Evolutionary conservation across 2,113 vertebrate species (phyloP).

Genomic region (Cottus gobio): DNA sequence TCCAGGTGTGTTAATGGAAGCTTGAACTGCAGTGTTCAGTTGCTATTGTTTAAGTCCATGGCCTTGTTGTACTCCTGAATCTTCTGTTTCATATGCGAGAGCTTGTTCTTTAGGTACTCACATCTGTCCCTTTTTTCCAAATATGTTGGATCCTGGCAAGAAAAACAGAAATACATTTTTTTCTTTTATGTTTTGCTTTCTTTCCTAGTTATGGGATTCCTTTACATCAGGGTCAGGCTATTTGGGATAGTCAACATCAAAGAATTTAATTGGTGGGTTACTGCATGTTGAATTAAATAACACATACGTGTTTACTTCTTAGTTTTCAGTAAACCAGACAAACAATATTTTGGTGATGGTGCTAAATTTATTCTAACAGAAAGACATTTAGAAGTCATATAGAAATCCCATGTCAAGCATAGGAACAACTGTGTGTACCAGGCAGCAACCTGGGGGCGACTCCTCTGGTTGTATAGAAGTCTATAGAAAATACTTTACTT

Average conservation of each 20-base stretch:
- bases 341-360: neutral
- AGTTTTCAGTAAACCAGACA: neutral
- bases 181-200: neutral
- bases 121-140: constrained; percentile 94
- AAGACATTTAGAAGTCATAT: neutral
- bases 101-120: constrained; percentile 96
- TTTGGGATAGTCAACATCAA: neutral
- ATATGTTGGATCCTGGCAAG: constrained; percentile 90
- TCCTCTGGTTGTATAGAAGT: neutral
- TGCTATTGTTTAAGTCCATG: constrained; percentile 84
- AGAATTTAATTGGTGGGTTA: neutral
- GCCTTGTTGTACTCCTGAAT: constrained; percentile 95
- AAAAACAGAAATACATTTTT: neutral
- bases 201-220: neutral
- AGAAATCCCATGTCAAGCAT: neutral
- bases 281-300: neutral
- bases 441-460: too few species aligned
- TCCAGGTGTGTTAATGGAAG: neutral
- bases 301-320: neutral
- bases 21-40: neutral
- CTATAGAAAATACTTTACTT: too few species aligned
- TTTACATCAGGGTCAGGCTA: neutral
- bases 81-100: constrained; percentile 95
- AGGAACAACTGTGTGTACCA: too few species aligned
- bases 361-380: neutral